Conservation (phyloP, 1,140 invertebrate species). For the Caenorhabditis elegans region DNA sequence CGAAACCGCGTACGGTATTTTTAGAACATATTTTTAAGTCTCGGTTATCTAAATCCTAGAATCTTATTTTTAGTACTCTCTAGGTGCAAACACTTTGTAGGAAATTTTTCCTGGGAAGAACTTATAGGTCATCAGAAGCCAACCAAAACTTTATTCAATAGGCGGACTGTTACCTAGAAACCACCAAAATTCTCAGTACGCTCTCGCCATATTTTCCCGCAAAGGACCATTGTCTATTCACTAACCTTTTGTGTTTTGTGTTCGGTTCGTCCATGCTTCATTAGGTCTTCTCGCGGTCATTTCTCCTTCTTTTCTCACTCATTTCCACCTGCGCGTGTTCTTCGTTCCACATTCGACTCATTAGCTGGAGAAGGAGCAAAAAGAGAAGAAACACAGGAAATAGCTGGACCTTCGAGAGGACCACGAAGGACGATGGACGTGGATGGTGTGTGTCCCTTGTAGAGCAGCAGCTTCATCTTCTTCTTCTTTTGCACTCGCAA, state of each 20-base stretch:
- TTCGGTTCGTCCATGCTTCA: constrained; percentile 13
- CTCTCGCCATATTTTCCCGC: no score
- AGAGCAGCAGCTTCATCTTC: neutral
- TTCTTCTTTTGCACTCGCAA: constrained; percentile 1
- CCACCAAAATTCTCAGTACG: no score
- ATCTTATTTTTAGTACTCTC: no score
- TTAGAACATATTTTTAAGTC: no score
- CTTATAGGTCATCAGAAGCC: no score
- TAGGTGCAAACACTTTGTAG: no score
- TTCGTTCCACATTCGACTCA: neutral
- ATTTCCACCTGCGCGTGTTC: neutral
- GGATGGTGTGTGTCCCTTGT: neutral
- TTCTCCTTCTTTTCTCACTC: neutral
- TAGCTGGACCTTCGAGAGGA: neutral
- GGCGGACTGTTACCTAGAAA: neutral
- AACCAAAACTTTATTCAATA: no score
- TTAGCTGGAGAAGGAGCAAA: neutral
- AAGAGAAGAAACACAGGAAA: constrained; percentile 9
- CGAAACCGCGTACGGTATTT: no score
- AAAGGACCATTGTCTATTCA: neutral
- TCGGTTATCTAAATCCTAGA: no score
- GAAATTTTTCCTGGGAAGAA: no score
- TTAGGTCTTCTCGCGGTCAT: neutral
- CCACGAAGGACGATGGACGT: neutral
- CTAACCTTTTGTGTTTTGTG: constrained; percentile 5